Evolutionary conservation across 2,888 invertebrate species (phyloP).

Genomic region (Sympetrum striolatum): DNA sequence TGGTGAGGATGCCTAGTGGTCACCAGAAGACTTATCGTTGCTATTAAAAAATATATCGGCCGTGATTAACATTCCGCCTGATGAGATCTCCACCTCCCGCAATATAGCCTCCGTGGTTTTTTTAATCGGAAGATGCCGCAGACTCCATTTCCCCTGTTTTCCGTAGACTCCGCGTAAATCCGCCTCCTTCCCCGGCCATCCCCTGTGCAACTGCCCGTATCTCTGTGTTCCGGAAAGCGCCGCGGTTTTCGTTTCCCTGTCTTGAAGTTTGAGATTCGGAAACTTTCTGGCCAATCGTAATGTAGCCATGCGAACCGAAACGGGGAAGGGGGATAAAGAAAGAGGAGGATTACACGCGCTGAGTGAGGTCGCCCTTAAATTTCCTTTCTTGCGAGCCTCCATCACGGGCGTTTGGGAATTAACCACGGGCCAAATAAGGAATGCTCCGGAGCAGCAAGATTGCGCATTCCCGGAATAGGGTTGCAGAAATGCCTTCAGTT

Average conservation of each 20-base stretch:
- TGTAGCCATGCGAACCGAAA: slow-evolving; percentile 35
- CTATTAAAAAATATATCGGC: too few relatives aligned
- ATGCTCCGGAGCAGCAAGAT: neutral
- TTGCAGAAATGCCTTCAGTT: too few relatives aligned
- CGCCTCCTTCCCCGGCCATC: neutral
- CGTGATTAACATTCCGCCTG: too few relatives aligned
- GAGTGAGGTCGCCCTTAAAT: neutral
- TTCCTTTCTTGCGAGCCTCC: neutral
- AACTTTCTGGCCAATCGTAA: slow-evolving; percentile 38
- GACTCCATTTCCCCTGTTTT: neutral
- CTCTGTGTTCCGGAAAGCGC: slow-evolving; percentile 42
- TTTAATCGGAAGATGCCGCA: neutral
- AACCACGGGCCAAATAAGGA: neutral
- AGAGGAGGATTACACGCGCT: neutral
- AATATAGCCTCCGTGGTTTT: too few relatives aligned
- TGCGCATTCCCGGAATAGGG: neutral
- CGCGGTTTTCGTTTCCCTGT: slow-evolving; percentile 26
- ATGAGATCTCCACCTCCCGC: too few relatives aligned
- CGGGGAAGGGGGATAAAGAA: neutral
- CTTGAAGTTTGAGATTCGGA: slow-evolving; percentile 41
- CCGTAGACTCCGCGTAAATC: slow-evolving; percentile 20
- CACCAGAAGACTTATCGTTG: too few relatives aligned
- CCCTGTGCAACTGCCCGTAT: slow-evolving; percentile 43
- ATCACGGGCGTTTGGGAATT: neutral
- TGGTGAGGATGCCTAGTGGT: neutral